A percentile compares a stretch with the other conserved stretches of the same genome.
These are phyloP conservation scores for Drosophila mimetica DNA, from an alignment of 2,888 invertebrate species.

Conservation along the genomic window DNA sequence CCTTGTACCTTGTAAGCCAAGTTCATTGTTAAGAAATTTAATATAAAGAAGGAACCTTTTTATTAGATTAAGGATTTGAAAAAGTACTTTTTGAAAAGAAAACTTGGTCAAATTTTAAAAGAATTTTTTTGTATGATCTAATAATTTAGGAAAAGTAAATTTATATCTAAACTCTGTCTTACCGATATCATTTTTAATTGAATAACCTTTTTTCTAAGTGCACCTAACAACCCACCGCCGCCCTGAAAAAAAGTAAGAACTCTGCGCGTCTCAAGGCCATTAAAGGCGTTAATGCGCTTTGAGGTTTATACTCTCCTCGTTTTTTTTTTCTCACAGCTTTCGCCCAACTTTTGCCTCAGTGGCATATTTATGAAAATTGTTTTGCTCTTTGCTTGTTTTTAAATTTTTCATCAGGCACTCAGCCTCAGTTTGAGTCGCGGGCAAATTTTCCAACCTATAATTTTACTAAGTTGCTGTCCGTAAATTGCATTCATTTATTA, in stretches of 20 bases:
- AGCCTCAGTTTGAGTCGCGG: slow-evolving; percentile 25
- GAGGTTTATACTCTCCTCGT: slow-evolving; percentile 46
- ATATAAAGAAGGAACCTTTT: too few relatives aligned
- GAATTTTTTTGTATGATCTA: too few relatives aligned
- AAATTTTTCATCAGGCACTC: slow-evolving; percentile 69
- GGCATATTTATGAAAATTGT: slow-evolving; percentile 70
- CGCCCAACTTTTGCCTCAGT: slow-evolving; percentile 36
- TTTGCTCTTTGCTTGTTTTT: slow-evolving; percentile 49
- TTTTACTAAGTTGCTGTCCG: slow-evolving; percentile 43
- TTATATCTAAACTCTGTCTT: too few relatives aligned
- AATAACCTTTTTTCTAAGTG: slow-evolving; percentile 7
- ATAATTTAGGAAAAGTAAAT: too few relatives aligned
- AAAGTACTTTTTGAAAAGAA: too few relatives aligned
- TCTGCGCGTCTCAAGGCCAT: slow-evolving; percentile 54
- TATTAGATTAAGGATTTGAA: too few relatives aligned
- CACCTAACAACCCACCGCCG: background rate
- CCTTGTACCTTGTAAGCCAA: too few relatives aligned
- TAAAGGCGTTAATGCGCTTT: slow-evolving; percentile 73
- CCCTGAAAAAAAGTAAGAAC: slow-evolving; percentile 24
- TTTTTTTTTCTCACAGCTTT: slow-evolving; percentile 17
- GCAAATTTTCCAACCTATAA: slow-evolving; percentile 39
- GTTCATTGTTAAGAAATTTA: too few relatives aligned
- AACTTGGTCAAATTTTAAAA: too few relatives aligned
- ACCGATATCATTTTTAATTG: too few relatives aligned
- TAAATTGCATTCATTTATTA: slow-evolving; percentile 61